These are phyloP conservation scores for Habroteleia sp. DNA, from an alignment of 2,888 invertebrate species.

Conservation along the genomic window DNA sequence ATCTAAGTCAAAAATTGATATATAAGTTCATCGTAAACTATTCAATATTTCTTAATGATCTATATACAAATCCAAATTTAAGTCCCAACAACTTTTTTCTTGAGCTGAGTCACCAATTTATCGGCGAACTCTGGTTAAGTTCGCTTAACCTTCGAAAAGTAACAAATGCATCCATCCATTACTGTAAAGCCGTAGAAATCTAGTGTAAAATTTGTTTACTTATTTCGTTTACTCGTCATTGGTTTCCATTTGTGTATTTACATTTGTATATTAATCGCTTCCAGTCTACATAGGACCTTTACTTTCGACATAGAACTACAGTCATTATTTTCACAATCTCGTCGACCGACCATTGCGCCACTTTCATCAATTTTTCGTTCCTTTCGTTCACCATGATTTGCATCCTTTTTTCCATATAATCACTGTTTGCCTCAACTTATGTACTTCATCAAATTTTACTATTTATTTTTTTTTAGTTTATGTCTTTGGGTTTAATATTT, in stretches of 20 bases:
- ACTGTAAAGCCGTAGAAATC: constrained; percentile 54
- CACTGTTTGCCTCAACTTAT: constrained; percentile 52
- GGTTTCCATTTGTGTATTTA: constrained; percentile 58
- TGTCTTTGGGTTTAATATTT: constrained; percentile 34
- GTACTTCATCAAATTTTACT: constrained; percentile 32
- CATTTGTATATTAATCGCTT: constrained; percentile 71
- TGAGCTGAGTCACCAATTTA: constrained; percentile 18
- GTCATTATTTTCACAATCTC: constrained; percentile 62
- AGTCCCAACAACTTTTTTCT: constrained; percentile 6
- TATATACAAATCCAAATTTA: neutral
- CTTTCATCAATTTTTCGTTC: too few species aligned
- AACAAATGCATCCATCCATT: constrained; percentile 36
- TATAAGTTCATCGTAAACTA: too few species aligned
- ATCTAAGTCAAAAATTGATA: too few species aligned
- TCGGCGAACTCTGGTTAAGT: constrained; percentile 23
- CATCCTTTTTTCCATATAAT: constrained; percentile 21
- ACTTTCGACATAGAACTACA: constrained; percentile 50
- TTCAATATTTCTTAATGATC: too few species aligned
- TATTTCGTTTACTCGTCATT: constrained; percentile 60
- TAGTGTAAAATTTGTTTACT: constrained; percentile 49
- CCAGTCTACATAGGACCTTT: constrained; percentile 69
- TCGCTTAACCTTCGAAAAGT: constrained; percentile 22
- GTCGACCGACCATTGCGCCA: constrained; percentile 57
- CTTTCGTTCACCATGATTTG: constrained; percentile 53
- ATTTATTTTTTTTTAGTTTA: constrained; percentile 41